Conservation (phyloP, 2,797 vertebrate species). For the Meda fulgida region DNA sequence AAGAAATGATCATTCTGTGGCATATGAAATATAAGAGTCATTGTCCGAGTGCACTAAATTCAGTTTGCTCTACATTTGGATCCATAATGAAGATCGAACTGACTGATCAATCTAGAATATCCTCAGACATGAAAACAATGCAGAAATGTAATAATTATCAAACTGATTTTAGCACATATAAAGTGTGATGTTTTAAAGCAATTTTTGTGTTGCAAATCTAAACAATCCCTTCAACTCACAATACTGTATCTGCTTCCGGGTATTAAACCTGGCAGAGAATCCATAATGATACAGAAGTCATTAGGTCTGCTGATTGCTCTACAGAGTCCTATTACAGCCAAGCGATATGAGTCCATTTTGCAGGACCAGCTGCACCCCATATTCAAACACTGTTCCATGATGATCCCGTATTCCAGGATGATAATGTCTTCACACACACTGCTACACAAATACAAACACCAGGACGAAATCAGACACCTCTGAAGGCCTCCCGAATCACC, state of each 20-base stretch:
- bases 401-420: background rate
- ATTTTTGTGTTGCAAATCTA: background rate
- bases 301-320: conserved; percentile 22
- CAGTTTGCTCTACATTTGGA: background rate
- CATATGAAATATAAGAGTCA: background rate
- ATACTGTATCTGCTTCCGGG: background rate
- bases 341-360: conserved; percentile 28
- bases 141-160: background rate
- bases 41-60: background rate
- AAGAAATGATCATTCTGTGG: background rate
- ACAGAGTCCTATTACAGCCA: conserved; percentile 24
- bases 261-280: conserved; percentile 15
- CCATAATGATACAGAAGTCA: conserved; percentile 8
- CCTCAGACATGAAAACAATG: background rate
- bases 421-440: conserved; percentile 4
- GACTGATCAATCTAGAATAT: background rate
- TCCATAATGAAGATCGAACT: background rate
- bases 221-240: background rate
- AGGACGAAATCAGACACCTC: background rate
- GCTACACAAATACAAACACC: conserved; percentile 4
- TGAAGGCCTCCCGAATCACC: background rate
- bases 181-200: background rate
- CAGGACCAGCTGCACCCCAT: conserved; percentile 14
- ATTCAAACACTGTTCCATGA: conserved; percentile 17
- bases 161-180: background rate